Conservation (phyloP, 2,797 vertebrate species). For the Muscicapa striata region DNA sequence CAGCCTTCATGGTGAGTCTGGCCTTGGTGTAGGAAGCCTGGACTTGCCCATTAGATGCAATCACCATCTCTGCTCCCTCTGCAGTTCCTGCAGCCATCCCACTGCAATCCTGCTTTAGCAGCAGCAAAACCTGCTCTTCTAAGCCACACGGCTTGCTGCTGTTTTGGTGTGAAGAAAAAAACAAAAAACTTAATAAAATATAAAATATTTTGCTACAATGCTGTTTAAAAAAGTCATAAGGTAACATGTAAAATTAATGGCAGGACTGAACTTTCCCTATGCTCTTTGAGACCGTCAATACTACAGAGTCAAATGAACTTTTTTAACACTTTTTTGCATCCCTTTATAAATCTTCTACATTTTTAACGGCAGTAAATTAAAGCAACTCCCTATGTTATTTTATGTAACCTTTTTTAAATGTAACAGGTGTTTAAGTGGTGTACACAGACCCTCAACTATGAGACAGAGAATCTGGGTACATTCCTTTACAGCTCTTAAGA, state of each 20-base stretch:
- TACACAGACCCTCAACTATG: background rate
- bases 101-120: background rate
- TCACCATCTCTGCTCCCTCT: fast-evolving
- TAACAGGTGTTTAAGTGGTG: background rate
- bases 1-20: fast-evolving
- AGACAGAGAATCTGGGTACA: background rate
- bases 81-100: background rate
- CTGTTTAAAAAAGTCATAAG: background rate
- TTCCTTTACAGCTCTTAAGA: background rate
- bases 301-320: background rate
- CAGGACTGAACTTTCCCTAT: background rate
- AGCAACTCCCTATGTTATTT: background rate
- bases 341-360: background rate
- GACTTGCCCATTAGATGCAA: fast-evolving
- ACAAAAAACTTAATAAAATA: background rate
- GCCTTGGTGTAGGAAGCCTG: fast-evolving
- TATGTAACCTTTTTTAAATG: background rate
- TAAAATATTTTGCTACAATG: background rate
- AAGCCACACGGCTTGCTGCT: background rate
- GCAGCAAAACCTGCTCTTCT: background rate
- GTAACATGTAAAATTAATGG: background rate
- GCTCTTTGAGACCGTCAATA: background rate
- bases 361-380: background rate
- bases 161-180: background rate
- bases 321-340: background rate